Evolutionary conservation across 2,888 invertebrate species (phyloP).

Genomic region (Sarcophaga rosellei): DNA sequence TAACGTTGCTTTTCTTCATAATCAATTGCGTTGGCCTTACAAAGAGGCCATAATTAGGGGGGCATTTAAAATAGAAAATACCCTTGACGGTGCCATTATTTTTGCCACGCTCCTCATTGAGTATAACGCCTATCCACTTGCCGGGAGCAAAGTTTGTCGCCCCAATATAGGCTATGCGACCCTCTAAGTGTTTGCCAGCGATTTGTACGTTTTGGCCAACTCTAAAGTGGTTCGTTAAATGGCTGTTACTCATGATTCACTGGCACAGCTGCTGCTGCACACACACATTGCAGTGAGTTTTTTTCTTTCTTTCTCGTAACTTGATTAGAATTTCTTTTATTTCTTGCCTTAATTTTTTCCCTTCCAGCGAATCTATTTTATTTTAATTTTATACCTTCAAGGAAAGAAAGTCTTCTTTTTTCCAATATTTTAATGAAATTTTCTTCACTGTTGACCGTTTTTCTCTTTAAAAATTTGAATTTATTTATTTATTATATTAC

Average conservation of each 20-base stretch:
- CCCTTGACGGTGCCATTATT: conserved; percentile 98
- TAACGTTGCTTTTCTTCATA: conserved; percentile 49
- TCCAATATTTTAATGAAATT: not conserved
- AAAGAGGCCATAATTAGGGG: conserved; percentile 96
- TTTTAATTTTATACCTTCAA: not conserved
- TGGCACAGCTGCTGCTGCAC: conserved; percentile 36
- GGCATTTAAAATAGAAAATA: conserved; percentile 95
- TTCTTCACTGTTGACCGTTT: not conserved
- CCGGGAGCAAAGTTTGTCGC: conserved; percentile 95
- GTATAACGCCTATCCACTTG: conserved; percentile 96
- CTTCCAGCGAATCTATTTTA: not conserved
- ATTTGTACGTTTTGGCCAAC: conserved; percentile 92
- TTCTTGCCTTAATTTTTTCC: not conserved
- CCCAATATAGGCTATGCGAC: conserved; percentile 95
- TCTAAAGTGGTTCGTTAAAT: conserved; percentile 83
- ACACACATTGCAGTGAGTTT: conserved; percentile 47
- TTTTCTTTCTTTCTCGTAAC: not conserved
- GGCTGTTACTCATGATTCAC: conserved; percentile 66
- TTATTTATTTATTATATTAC: not conserved
- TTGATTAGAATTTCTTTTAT: not conserved
- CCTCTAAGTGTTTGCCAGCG: conserved; percentile 91
- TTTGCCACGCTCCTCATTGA: conserved; percentile 97
- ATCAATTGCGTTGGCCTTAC: conserved; percentile 92
- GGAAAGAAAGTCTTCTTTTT: not conserved
- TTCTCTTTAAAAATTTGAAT: not conserved